Conservation (phyloP, 2,113 vertebrate species). For the Phyllostomus discolor region DNA sequence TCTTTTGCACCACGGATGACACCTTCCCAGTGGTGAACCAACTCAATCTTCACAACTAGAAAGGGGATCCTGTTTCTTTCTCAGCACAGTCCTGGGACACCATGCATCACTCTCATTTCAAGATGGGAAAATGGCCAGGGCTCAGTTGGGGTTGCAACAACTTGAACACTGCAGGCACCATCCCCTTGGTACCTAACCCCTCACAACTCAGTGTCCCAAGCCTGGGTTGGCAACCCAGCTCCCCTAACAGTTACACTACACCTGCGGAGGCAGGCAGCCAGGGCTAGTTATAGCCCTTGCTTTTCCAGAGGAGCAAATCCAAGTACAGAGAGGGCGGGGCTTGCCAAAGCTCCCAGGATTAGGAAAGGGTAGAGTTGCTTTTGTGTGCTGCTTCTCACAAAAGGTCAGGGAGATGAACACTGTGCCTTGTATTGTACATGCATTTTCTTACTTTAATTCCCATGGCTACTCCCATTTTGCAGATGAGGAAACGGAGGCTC, state of each 20-base stretch:
- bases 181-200: background rate
- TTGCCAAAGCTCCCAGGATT: background rate
- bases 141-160: background rate
- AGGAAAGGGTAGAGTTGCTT: background rate
- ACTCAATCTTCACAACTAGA: background rate
- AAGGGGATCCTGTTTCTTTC: background rate
- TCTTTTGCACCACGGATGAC: background rate
- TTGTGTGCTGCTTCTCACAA: background rate
- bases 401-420: background rate
- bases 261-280: background rate
- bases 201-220: background rate
- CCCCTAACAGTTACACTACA: background rate
- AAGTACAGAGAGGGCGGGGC: background rate
- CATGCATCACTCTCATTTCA: background rate
- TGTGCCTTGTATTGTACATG: rapidly evolving
- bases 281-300: background rate
- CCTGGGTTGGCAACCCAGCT: background rate
- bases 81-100: background rate
- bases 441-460: background rate
- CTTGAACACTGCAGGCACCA: background rate
- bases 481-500: background rate
- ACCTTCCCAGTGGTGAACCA: background rate
- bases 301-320: background rate
- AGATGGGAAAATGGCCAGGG: background rate
- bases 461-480: background rate